phyloP scores from a whole-genome alignment of 1,140 invertebrate genomes.

The Solenopsis fugax region DNA sequence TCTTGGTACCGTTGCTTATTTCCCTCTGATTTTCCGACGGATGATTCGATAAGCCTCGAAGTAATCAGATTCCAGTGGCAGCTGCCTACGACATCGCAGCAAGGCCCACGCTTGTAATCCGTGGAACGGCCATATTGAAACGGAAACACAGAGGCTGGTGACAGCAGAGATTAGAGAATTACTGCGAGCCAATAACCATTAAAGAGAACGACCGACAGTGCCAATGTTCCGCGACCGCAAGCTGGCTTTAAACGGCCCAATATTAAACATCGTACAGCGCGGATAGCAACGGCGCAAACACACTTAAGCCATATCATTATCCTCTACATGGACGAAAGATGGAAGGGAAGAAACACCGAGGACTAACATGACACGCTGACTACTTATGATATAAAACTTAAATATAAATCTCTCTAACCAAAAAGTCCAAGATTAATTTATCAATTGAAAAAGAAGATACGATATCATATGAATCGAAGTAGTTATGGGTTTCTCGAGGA shows the following conservation, averaged over 20 bases:
- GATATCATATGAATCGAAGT: background rate
- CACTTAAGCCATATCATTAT: conserved; percentile 38
- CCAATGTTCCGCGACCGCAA: conserved; percentile 77
- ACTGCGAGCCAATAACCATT: conserved; percentile 84
- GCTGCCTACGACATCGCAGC: conserved; percentile 74
- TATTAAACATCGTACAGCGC: conserved; percentile 81
- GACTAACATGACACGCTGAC: background rate
- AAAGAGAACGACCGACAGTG: conserved; percentile 84
- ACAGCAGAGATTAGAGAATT: conserved; percentile 85
- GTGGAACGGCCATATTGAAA: conserved; percentile 82
- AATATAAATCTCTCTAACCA: background rate
- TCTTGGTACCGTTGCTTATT: conserved; percentile 50
- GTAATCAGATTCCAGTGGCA: conserved; percentile 81
- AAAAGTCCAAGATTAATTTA: background rate
- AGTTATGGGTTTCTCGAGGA: background rate
- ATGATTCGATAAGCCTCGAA: conserved; percentile 80
- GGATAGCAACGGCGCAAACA: conserved; percentile 63
- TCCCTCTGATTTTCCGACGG: conserved; percentile 69
- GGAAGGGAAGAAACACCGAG: background rate
- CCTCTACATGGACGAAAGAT: background rate
- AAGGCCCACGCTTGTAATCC: conserved; percentile 78
- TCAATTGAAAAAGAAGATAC: background rate
- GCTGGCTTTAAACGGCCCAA: conserved; percentile 80
- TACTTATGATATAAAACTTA: background rate
- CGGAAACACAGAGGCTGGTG: conserved; percentile 83